Evolutionary conservation across 2,113 vertebrate species (phyloP).

Genomic region (Spea bombifrons): DNA sequence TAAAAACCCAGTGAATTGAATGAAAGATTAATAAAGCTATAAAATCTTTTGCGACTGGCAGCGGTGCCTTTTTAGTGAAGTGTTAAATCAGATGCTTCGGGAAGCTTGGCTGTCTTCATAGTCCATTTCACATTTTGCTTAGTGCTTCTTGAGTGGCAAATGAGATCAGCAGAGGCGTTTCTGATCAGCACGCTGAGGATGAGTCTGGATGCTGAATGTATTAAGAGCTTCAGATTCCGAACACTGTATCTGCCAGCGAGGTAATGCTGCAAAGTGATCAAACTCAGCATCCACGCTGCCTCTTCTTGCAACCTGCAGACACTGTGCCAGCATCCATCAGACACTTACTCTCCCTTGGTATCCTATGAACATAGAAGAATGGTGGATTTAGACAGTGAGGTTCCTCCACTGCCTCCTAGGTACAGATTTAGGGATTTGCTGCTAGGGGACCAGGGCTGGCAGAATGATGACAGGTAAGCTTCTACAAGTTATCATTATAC

Average conservation of each 20-base stretch:
- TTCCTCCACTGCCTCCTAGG: constrained; percentile 83
- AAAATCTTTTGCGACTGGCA: not conserved
- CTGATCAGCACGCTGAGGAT: constrained; percentile 30
- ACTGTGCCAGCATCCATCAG: constrained; percentile 19
- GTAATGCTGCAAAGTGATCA: constrained; percentile 41
- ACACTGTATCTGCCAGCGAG: constrained; percentile 24
- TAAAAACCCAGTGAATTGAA: not conserved
- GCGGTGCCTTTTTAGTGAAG: not conserved
- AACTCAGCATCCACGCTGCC: constrained; percentile 32
- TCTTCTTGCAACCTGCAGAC: constrained; percentile 22
- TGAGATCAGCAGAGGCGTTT: constrained; percentile 47
- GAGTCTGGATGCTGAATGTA: constrained; percentile 31
- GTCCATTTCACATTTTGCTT: constrained; percentile 46
- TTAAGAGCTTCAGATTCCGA: constrained; percentile 30
- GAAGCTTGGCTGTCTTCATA: not conserved
- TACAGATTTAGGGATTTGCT: constrained; percentile 89
- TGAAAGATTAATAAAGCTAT: not conserved
- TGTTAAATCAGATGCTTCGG: not conserved
- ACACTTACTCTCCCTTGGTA: not conserved
- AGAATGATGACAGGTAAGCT: constrained; percentile 83
- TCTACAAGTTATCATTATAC: not conserved
- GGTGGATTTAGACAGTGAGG: constrained; percentile 82
- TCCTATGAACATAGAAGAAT: constrained; percentile 58
- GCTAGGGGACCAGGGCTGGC: constrained; percentile 86
- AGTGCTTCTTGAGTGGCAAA: constrained; percentile 41